Percentiles rank a stretch among this genome's conserved stretches.
Evolutionary conservation across 2,797 vertebrate species (phyloP).

Genomic region (Diceros bicornis): DNA sequence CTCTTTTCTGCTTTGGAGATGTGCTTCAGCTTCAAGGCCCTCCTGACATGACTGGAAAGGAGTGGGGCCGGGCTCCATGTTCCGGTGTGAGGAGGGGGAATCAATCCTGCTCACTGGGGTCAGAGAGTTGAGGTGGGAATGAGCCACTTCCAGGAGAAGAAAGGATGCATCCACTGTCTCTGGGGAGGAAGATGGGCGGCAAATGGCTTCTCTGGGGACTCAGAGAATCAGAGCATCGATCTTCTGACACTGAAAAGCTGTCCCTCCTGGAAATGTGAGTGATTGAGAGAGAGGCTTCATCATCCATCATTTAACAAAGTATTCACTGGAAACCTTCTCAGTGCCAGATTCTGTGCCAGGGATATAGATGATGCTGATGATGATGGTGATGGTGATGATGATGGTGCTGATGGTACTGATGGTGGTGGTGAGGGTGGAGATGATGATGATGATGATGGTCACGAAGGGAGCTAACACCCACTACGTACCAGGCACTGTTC

Average conservation of each 20-base stretch:
- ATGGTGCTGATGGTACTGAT: accelerated
- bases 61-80: not conserved
- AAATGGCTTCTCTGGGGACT: not conserved
- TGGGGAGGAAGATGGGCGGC: not conserved
- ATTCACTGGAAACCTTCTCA: not conserved
- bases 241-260: slow-evolving; percentile 4
- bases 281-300: not conserved
- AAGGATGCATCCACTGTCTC: not conserved
- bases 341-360: not conserved
- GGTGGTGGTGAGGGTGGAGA: accelerated
- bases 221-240: not conserved
- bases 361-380: not conserved
- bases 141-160: not conserved
- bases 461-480: not conserved
- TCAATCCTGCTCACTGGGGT: not conserved
- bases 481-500: not conserved
- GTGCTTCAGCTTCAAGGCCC: not conserved
- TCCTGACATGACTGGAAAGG: accelerated
- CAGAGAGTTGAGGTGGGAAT: not conserved
- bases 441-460: not conserved
- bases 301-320: not conserved
- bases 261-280: not conserved
- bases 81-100: accelerated
- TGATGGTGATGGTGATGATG: accelerated
- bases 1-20: not conserved